Base-by-base conservation (phyloP, 2,797 vertebrate species). In the Hippoglossus hippoglossus region DNA sequence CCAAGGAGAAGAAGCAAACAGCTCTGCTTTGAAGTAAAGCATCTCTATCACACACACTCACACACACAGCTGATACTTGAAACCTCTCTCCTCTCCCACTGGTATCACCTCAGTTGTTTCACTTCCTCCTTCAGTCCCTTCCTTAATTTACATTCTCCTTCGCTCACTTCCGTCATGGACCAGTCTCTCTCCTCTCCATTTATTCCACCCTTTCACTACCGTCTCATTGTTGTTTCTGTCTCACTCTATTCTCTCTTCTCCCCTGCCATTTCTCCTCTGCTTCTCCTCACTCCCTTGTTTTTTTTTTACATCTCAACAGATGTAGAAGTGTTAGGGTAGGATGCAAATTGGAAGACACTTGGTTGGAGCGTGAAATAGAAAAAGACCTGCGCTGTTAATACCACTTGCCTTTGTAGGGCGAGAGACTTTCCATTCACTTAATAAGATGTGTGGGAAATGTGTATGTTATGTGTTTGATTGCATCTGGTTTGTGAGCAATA, bases 341-440 rank as follows among this genome's bases (percentile, higher is more conserved):
- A 91, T 84, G 87, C 82, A 92, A 91, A 93, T 89, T 91, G 79
- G 72, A 89, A 82, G 86, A 89, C 90, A 90, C 87, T 91, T 88
- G 91, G 90, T 90, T 92, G 89, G 88, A 94, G 91, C 90, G 87
- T 93, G 92, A 94, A 93, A 93, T 92, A 83, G 91, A 90, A 91
- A 91, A 87, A 75, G 84, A 87, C 85, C 82, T 67, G 75, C 25
- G 74, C 71, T 77, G 85, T 86, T 85, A 87, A 90, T 88, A 80
- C 87, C 61, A 85, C 83, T 90, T 87, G 7, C 77, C 68, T 82
- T 73, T 83, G 67, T 50, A 6, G 72, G 64, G 68, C 75, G 75
- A 79, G 58, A 86, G 72, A 84, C 78, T 82, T 82, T 63, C 54
- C 57, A 68, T 79, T 80, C 71, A 79, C 69, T 67, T 79, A 72